Evolutionary conservation across 2,113 vertebrate species (phyloP).

Genomic region (Albula glossodonta): DNA sequence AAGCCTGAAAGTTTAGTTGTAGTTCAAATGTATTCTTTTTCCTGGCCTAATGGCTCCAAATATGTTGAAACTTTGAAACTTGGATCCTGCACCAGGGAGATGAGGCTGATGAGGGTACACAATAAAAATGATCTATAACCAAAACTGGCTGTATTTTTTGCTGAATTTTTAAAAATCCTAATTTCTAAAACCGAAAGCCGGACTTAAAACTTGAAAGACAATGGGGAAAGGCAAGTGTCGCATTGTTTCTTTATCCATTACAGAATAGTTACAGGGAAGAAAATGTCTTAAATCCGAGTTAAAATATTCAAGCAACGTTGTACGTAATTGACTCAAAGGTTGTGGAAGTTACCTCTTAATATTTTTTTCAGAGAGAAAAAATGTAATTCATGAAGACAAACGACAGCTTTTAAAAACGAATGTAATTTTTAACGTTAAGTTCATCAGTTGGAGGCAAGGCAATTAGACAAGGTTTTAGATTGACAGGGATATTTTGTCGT

Average conservation of each 20-base stretch:
- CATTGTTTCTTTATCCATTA: background rate
- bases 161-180: no score
- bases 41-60: background rate
- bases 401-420: constrained; percentile 6
- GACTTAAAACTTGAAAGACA: no score
- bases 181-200: no score
- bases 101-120: no score
- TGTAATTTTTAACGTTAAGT: constrained; percentile 1
- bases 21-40: background rate
- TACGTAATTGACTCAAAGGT: background rate
- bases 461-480: constrained; percentile 35
- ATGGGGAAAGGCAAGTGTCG: background rate
- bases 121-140: no score
- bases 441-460: constrained; percentile 28
- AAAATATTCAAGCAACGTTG: background rate
- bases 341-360: background rate
- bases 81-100: no score
- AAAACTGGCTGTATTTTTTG: no score
- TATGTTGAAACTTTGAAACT: background rate
- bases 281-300: background rate
- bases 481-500: constrained; percentile 43
- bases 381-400: background rate
- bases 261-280: background rate
- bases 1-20: background rate
- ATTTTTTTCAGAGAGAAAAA: constrained; percentile 6